phyloP scores from a whole-genome alignment of 2,113 vertebrate species.

The Phycodurus eques region DNA sequence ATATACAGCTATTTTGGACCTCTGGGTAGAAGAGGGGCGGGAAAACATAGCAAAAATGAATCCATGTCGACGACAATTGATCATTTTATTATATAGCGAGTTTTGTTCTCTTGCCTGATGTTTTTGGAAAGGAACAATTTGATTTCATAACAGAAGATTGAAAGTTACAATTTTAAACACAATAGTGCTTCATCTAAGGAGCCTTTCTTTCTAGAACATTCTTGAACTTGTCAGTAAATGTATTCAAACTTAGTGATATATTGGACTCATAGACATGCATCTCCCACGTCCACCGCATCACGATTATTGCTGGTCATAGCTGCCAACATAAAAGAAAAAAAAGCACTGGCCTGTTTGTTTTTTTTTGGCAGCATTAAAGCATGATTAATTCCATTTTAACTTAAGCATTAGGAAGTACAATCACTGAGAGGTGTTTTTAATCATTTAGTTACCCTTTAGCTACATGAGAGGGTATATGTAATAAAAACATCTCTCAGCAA shows the following conservation, averaged over 20 bases:
- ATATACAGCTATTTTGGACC: slow-evolving; percentile 99
- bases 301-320: too few relatives aligned
- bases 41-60: slow-evolving; percentile 3
- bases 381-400: too few relatives aligned
- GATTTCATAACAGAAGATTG: neutral
- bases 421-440: too few relatives aligned
- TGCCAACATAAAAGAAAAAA: too few relatives aligned
- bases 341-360: too few relatives aligned
- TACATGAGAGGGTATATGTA: too few relatives aligned
- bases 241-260: neutral
- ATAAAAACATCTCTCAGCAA: too few relatives aligned
- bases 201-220: neutral
- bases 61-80: neutral
- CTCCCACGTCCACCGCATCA: too few relatives aligned
- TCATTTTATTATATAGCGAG: neutral
- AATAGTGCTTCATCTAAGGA: neutral
- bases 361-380: too few relatives aligned
- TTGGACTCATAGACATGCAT: neutral
- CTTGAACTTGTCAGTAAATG: neutral
- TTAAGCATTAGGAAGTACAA: too few relatives aligned
- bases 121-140: neutral
- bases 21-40: slow-evolving; percentile 65
- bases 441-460: too few relatives aligned
- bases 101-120: neutral
- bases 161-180: neutral